Conservation (phyloP, 2,888 invertebrate species). For the Brachylomia viminalis region DNA sequence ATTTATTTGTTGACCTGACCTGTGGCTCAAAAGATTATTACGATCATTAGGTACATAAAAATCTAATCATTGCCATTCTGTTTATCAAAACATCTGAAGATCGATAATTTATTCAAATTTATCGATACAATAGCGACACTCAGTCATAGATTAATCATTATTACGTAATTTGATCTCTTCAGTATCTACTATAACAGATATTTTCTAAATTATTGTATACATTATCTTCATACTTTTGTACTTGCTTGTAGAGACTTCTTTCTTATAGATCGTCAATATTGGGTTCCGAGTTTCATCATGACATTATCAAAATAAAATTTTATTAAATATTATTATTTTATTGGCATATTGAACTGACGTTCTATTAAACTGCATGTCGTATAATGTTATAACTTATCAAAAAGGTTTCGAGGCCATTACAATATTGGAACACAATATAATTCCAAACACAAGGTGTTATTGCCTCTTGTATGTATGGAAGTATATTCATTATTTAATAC, state of each 20-base stretch:
- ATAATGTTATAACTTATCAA: constrained; percentile 7
- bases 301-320: background rate
- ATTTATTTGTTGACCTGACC: constrained; percentile 19
- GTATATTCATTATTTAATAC: no score
- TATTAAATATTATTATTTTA: background rate
- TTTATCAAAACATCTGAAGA: background rate
- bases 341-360: background rate
- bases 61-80: background rate
- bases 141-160: constrained; percentile 6
- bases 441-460: background rate
- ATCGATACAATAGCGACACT: constrained; percentile 18
- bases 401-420: background rate
- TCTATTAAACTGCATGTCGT: background rate
- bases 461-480: background rate
- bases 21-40: background rate
- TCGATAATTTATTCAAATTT: constrained; percentile 22
- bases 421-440: background rate
- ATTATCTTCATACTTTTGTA: background rate
- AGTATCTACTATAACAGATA: background rate
- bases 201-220: constrained; percentile 4
- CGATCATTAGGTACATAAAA: constrained; percentile 34
- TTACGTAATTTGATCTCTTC: constrained; percentile 5
- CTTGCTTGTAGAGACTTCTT: background rate
- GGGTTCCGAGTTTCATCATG: constrained; percentile 5
- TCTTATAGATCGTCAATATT: background rate